phyloP scores from a whole-genome alignment of 2,113 vertebrate species.

The Oenanthe melanoleuca region DNA sequence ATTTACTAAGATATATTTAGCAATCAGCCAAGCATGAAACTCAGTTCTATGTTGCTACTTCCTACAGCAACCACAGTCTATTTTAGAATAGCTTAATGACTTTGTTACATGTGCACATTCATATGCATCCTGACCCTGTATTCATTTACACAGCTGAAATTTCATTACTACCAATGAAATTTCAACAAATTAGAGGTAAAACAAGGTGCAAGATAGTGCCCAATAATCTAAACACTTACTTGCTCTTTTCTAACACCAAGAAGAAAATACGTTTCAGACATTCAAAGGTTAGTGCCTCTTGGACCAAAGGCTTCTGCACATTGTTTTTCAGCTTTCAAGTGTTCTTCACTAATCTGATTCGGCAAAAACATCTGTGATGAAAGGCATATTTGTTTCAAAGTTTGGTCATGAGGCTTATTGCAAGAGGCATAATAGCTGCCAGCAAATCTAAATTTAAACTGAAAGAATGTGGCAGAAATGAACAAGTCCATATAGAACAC shows the following conservation, averaged over 20 bases:
- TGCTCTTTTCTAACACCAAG: conserved; percentile 58
- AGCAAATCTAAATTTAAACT: conserved; percentile 71
- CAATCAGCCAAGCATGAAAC: neutral
- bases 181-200: neutral
- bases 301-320: conserved; percentile 57
- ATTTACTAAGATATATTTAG: neutral
- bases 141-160: neutral
- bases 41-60: neutral
- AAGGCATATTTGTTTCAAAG: conserved; percentile 66
- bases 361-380: conserved; percentile 68
- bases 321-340: conserved; percentile 67
- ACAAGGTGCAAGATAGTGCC: neutral
- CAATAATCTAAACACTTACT: conserved; percentile 27
- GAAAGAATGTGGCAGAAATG: conserved; percentile 72
- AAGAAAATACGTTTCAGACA: conserved; percentile 45
- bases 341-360: conserved; percentile 74
- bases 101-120: neutral
- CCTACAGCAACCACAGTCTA: neutral
- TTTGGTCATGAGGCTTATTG: conserved; percentile 39
- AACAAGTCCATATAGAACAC: conserved; percentile 54
- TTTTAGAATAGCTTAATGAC: neutral
- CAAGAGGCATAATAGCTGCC: conserved; percentile 50
- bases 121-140: neutral
- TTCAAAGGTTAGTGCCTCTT: conserved; percentile 27
- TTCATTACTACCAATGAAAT: neutral